Evolutionary conservation across 2,797 vertebrate species (phyloP).

Genomic region (Tinamus major): DNA sequence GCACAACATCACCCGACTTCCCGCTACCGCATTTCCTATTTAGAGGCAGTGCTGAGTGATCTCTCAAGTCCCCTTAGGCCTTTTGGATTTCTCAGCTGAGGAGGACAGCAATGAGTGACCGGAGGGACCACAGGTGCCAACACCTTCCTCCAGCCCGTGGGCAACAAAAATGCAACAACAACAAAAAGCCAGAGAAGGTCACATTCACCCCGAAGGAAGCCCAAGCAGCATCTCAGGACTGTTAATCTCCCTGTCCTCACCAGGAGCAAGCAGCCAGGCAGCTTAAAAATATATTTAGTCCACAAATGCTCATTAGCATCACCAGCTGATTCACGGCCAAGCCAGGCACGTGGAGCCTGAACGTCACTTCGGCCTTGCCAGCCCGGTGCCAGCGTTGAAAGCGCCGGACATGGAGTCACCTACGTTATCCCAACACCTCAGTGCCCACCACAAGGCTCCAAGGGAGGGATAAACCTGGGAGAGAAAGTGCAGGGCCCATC

Average conservation of each 20-base stretch:
- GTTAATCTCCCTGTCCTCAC: constrained; percentile 55
- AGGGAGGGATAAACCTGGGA: background rate
- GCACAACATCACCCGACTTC: background rate
- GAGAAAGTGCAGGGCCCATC: background rate
- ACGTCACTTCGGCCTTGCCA: constrained; percentile 43
- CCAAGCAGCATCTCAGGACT: background rate
- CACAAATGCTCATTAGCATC: constrained; percentile 65
- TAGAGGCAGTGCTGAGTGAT: rapidly evolving
- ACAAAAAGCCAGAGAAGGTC: background rate
- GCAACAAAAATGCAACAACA: background rate
- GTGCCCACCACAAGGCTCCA: background rate
- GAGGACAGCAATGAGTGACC: background rate
- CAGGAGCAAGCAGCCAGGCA: constrained; percentile 43
- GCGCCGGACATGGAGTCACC: background rate
- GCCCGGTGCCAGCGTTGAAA: background rate
- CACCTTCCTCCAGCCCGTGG: background rate
- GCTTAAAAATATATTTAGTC: constrained; percentile 72
- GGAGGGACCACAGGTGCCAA: too few relatives aligned
- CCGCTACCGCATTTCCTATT: background rate
- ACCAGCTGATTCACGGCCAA: constrained; percentile 63
- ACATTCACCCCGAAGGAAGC: constrained; percentile 10
- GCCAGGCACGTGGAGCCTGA: background rate
- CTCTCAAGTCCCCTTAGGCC: background rate
- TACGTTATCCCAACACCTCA: background rate
- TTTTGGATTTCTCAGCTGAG: background rate